Base-by-base conservation (phyloP, 1,140 invertebrate species). In the Trichomalopsis sarcophagae region DNA sequence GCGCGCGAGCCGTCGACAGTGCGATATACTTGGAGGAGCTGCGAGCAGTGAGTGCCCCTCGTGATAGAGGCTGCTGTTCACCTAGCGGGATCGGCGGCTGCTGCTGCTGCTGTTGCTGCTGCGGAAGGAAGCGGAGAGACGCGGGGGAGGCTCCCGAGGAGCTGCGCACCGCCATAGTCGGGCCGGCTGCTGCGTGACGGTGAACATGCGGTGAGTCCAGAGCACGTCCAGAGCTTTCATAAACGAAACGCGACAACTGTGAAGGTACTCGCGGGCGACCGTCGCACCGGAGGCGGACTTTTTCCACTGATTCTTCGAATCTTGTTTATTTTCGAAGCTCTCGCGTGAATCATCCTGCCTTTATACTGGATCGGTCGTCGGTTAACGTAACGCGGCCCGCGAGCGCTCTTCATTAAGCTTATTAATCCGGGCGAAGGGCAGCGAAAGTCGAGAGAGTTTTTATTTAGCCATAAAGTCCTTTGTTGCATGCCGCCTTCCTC, bases 401-500 rank as follows among this genome's bases (percentile, higher is more conserved):
- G 1, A 27, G 27, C 27, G 27, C 27, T 17, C 13, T 55, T 5
- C 33, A 36, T 36, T 36, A 6, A 36, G 33, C 33, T 36, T 36
- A 36, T 36, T 6, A 36, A 36, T 36, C 0, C 33, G 33, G 5
- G 33, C 33, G 33, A 36, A 6, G 5, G 33, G 33, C 33, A 36
- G 33, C 33, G 33, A 36, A 6, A 36, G 33, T 36, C 33, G 33
- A 36, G 5, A 6, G 17, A 62, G 21, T n/a, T 62, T 62, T 62
- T 62, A 62, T 62, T 62, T 33, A 47, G 69, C 36, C 62, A 73
- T 76, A 40, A 84, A 84, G 33, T 69, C 66, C n/a, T 55, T 78
- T 79, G 55, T 78, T 50, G 27, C 27, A 44, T 30, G 21, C 17
- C 55, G 21, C 17, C 69, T 74, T 14, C 10, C 9, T 1, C 40